Evolutionary conservation across 2,113 vertebrate genomes (phyloP), one percentile per base, ranked within the genome.

Genomic region (Galeopterus variegatus): DNA sequence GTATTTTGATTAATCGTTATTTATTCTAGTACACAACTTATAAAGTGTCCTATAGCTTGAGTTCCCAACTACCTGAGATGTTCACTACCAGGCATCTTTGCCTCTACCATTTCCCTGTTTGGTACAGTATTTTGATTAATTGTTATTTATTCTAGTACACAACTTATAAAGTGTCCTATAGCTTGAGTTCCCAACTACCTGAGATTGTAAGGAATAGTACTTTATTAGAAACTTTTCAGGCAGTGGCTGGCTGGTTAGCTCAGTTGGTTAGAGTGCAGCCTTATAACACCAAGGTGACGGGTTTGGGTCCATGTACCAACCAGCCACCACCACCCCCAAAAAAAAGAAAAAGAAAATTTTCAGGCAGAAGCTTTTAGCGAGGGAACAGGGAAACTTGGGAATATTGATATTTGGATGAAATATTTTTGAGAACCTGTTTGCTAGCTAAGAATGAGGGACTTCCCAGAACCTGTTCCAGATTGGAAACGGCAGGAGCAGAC

Each of bases 341-440:
- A 6, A 15, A 31, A 65, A 31, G 4, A 28, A 13, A 31, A 31
- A 65, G 48, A 24, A 76, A 54, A 54, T n/a, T 9, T 54, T 77
- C 17, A 86, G 48, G 70, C 4, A 92, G 36, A 56, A 62, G 3
- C 56, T 64, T 94, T 83, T 26, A 75, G 8, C 41, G 67, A 65
- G 76, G 81, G 23, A 84, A 65, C 19, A 65, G 48, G 64, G 45
- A 88, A 45, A 31, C 52, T 72, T 92, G 45, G 58, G 41, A 41
- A 33, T 94, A 36, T 23, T 84, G 41, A 85, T 77, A 67, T 60
- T 88, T 91, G 50, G n/a, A 70, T 85, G 77, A 84, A 72, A 33
- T 91, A 12, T 50, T 83, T 95, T 88, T 86, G 62, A 95, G 76
- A 92, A 33, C 67, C 45, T 58, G 4, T 56, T 85, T 89, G 69